Percentiles rank a stretch among this genome's conserved stretches.
phyloP scores from a whole-genome alignment of 2,113 vertebrate species.

The Aptenodytes patagonicus region DNA sequence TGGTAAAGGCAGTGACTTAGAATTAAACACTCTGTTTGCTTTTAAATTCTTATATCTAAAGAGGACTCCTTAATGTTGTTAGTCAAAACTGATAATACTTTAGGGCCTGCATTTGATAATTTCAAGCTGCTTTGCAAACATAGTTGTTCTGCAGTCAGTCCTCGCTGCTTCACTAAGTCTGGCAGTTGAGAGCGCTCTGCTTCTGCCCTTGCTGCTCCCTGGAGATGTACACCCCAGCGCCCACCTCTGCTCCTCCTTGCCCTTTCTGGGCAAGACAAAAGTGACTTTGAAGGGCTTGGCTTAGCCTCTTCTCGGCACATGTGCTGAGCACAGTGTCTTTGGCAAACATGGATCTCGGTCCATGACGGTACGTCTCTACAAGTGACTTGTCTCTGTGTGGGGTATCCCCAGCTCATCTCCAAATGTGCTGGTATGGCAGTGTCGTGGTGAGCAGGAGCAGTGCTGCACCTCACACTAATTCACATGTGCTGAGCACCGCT shows the following conservation, averaged over 20 bases:
- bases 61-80: not conserved
- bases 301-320: not conserved
- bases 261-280: not conserved
- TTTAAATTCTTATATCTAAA: not conserved
- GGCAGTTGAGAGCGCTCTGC: accelerated
- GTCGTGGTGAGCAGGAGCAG: not conserved
- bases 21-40: not conserved
- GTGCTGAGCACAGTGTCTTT: too few relatives aligned
- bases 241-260: not conserved
- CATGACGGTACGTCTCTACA: accelerated
- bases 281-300: not conserved
- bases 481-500: accelerated
- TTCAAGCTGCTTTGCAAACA: not conserved
- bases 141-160: not conserved
- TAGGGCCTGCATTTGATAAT: not conserved
- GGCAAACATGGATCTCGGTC: not conserved
- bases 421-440: accelerated
- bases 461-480: not conserved
- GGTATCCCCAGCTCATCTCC: not conserved
- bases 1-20: not conserved
- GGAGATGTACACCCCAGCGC: accelerated
- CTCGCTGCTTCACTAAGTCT: not conserved
- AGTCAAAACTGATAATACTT: not conserved
- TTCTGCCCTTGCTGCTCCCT: not conserved
- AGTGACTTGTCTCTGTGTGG: accelerated